A percentile compares a stretch with the other conserved stretches of the same genome.
phyloP scores from a whole-genome alignment of 2,113 vertebrate genomes.

The Tylochromis polylepis region DNA sequence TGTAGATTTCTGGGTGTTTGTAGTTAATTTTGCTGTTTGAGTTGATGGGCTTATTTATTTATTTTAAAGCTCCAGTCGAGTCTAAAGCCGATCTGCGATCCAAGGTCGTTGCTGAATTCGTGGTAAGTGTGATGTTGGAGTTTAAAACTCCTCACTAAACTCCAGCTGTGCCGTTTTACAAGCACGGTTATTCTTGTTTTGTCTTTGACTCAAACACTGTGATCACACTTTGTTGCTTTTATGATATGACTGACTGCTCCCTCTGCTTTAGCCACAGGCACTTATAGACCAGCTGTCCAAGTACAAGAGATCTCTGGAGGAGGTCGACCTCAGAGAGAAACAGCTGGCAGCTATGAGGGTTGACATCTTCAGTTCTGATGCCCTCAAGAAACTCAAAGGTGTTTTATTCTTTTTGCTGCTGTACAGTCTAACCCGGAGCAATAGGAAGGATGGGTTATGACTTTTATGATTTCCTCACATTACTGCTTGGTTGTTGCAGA shows the following conservation, averaged over 20 bases:
- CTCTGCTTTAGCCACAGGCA: slow-evolving; percentile 80
- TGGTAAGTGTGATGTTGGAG: slow-evolving; percentile 75
- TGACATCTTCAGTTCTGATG: slow-evolving; percentile 90
- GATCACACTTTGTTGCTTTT: neutral
- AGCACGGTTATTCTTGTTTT: neutral
- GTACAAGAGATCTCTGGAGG: slow-evolving; percentile 83
- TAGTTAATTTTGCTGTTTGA: neutral
- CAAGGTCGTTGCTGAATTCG: slow-evolving; percentile 94
- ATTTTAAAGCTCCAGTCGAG: slow-evolving; percentile 75
- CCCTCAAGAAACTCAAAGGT: slow-evolving; percentile 95
- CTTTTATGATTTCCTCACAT: neutral
- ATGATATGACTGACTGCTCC: neutral
- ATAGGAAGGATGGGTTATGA: neutral
- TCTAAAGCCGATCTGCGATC: slow-evolving; percentile 87
- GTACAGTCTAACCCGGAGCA: neutral
- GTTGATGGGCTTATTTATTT: neutral
- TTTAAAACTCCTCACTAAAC: neutral
- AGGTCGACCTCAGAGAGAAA: slow-evolving; percentile 90
- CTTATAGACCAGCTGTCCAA: slow-evolving; percentile 84
- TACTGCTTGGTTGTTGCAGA: slow-evolving; percentile 67
- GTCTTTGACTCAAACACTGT: neutral
- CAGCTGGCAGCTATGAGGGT: slow-evolving; percentile 92
- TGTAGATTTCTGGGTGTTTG: neutral
- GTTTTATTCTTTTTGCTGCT: neutral
- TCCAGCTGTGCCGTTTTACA: neutral